Evolutionary conservation across 2,113 vertebrate genomes (phyloP).

Genomic region (Polypterus bichir): DNA sequence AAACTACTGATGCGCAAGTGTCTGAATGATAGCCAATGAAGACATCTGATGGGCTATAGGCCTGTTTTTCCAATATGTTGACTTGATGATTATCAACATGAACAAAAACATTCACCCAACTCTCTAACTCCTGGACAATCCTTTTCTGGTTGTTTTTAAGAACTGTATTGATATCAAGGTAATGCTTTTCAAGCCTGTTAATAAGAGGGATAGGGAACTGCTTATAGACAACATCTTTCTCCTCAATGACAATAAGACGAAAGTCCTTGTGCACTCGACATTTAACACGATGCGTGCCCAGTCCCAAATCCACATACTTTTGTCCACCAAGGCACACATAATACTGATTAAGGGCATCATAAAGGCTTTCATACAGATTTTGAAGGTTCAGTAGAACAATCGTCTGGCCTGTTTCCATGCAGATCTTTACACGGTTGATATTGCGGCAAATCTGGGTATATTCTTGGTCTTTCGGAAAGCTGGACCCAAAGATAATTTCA

Average conservation of each 20-base stretch:
- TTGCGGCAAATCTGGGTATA: constrained; percentile 66
- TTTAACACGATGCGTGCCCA: constrained; percentile 69
- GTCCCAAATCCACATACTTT: constrained; percentile 65
- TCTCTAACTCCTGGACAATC: constrained; percentile 27
- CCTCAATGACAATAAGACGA: constrained; percentile 63
- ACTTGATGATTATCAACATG: not conserved
- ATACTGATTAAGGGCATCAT: constrained; percentile 69
- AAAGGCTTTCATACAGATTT: constrained; percentile 69
- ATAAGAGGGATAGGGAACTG: constrained; percentile 65
- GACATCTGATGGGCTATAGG: constrained; percentile 33
- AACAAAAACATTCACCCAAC: constrained; percentile 39
- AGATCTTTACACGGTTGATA: constrained; percentile 64
- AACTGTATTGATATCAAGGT: constrained; percentile 53
- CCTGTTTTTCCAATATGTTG: constrained; percentile 14
- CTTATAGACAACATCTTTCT: constrained; percentile 55
- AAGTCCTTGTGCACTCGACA: constrained; percentile 58
- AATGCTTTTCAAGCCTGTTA: constrained; percentile 72
- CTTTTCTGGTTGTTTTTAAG: constrained; percentile 33
- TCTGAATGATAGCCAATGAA: constrained; percentile 61
- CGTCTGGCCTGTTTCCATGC: constrained; percentile 64
- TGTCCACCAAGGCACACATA: constrained; percentile 63
- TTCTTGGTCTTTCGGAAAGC: constrained; percentile 64
- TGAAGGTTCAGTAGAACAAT: constrained; percentile 65
- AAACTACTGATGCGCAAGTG: constrained; percentile 52
- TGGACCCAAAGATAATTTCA: constrained; percentile 69